Conservation (phyloP, 2,888 invertebrate species). For the Noctua janthe region DNA sequence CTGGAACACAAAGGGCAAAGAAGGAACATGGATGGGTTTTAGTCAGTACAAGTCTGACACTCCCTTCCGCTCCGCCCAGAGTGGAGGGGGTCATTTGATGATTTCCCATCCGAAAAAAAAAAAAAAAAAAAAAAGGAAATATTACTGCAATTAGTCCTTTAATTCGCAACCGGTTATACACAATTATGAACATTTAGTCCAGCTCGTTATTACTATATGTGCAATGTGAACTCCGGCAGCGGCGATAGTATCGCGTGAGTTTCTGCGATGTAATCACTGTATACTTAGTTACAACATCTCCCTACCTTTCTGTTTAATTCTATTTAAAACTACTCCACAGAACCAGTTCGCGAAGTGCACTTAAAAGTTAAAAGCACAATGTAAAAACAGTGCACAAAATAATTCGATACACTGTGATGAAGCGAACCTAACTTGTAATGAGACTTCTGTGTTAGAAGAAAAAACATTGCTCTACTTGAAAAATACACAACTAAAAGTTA, state of each 20-base stretch:
- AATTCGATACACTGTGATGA: constrained; percentile 50
- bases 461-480: constrained; percentile 54
- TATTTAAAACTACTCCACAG: constrained; percentile 45
- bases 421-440: constrained; percentile 54
- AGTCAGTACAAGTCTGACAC: too few species aligned
- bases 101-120: too few species aligned
- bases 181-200: constrained; percentile 34
- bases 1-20: too few species aligned
- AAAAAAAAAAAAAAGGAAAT: too few species aligned
- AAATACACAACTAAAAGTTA: constrained; percentile 67
- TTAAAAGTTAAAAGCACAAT: constrained; percentile 53
- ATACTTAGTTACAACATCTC: constrained; percentile 11
- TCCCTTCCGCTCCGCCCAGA: too few species aligned
- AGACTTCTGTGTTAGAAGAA: constrained; percentile 55
- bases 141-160: constrained; percentile 2
- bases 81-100: too few species aligned
- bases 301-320: constrained; percentile 25
- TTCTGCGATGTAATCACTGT: constrained; percentile 17
- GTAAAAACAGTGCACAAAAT: constrained; percentile 50
- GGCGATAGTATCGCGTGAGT: constrained; percentile 23
- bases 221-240: constrained; percentile 26
- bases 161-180: constrained; percentile 34
- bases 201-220: constrained; percentile 36
- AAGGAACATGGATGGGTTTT: too few species aligned
- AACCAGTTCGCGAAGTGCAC: constrained; percentile 44